Evolutionary conservation across 2,888 invertebrate genomes (phyloP).

Genomic region (Itoplectis maculator): DNA sequence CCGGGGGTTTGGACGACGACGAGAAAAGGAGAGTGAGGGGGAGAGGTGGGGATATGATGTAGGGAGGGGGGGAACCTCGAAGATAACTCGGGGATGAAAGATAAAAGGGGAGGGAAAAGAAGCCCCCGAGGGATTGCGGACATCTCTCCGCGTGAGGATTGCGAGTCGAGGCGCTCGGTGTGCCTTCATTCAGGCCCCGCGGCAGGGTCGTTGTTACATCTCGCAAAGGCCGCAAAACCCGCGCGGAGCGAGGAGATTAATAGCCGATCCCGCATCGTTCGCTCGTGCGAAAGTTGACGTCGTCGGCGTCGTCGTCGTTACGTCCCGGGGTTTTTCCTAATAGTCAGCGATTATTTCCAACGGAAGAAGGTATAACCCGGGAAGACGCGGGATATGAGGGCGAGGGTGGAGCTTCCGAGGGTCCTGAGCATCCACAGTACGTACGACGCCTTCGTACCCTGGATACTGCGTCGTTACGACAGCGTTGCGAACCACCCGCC

Average conservation of each 20-base stretch:
- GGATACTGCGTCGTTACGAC: slow-evolving; percentile 42
- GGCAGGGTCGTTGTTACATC: slow-evolving; percentile 43
- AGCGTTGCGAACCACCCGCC: slow-evolving; percentile 4
- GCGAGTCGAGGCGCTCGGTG: slow-evolving; percentile 23
- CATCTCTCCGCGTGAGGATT: slow-evolving; percentile 33
- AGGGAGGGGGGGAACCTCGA: neutral
- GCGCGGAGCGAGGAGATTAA: slow-evolving; percentile 65
- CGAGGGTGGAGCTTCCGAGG: slow-evolving; percentile 25
- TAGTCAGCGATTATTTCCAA: slow-evolving; percentile 70
- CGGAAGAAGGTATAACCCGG: neutral
- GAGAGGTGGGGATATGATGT: neutral
- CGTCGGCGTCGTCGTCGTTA: slow-evolving; percentile 57
- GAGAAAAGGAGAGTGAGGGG: neutral
- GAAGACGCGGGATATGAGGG: slow-evolving; percentile 49
- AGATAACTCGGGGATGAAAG: neutral
- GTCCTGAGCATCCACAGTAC: neutral
- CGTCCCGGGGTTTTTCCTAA: slow-evolving; percentile 68
- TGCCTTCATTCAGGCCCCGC: slow-evolving; percentile 16
- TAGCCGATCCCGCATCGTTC: slow-evolving; percentile 68
- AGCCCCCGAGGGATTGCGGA: slow-evolving; percentile 23
- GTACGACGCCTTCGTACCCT: slow-evolving; percentile 21
- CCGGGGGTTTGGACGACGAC: neutral
- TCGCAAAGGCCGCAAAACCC: slow-evolving; percentile 14
- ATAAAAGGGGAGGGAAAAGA: slow-evolving; percentile 18
- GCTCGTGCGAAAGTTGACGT: slow-evolving; percentile 59